These are phyloP conservation scores for Xyliphius kryptos DNA, from an alignment of 2,113 vertebrate genomes.

Conservation along the genomic window DNA sequence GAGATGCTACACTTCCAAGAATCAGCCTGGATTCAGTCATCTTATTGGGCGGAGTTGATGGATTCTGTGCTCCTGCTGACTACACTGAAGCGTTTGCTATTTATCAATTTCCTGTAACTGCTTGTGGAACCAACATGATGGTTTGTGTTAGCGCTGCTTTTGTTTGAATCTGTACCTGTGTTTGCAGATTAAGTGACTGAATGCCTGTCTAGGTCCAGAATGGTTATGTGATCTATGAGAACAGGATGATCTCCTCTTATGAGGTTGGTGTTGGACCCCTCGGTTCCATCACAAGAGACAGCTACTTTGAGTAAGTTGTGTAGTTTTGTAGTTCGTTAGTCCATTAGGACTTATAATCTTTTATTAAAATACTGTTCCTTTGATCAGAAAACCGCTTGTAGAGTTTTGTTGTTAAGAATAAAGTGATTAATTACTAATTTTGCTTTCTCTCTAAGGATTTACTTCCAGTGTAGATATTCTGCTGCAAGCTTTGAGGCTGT, in stretches of 20 bases:
- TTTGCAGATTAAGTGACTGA: background rate
- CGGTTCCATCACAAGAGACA: constrained; percentile 64
- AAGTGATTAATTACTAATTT: background rate
- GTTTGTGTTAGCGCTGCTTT: constrained; percentile 46
- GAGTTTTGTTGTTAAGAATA: too few species aligned
- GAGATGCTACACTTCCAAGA: constrained; percentile 51
- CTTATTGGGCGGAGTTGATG: constrained; percentile 44
- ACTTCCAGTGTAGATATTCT: constrained; percentile 61
- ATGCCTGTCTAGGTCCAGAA: too few species aligned
- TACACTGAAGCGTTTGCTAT: too few species aligned
- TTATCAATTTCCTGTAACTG: too few species aligned
- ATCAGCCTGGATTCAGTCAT: constrained; percentile 50
- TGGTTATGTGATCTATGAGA: too few species aligned
- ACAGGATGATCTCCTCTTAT: too few species aligned
- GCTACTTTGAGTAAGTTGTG: constrained; percentile 59
- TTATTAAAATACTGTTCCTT: too few species aligned
- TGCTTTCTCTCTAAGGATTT: too few species aligned
- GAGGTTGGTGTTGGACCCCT: constrained; percentile 31
- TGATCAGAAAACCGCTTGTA: too few species aligned
- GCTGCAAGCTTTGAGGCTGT: constrained; percentile 41
- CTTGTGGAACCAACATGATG: too few species aligned
- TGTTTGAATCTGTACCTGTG: constrained; percentile 51
- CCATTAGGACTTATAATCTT: background rate
- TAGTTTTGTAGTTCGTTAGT: background rate
- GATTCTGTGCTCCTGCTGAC: too few species aligned